Evolutionary conservation across 2,888 invertebrate species (phyloP).

Genomic region (Zhuqinia jingwanae): DNA sequence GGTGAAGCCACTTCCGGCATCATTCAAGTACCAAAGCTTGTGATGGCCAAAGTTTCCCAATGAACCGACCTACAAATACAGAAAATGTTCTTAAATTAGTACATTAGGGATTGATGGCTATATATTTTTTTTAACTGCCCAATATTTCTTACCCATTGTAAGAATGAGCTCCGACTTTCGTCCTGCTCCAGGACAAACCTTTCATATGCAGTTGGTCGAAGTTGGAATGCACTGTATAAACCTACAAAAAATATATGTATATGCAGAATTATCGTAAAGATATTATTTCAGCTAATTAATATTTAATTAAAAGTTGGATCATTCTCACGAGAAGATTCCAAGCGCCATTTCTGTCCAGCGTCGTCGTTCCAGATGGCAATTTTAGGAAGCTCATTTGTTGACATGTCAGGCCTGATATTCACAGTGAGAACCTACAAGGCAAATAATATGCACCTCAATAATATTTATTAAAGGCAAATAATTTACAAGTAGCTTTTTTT

Average conservation of each 20-base stretch:
- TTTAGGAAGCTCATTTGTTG: conserved; percentile 52
- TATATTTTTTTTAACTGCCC: background rate
- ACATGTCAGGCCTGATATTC: too few relatives aligned
- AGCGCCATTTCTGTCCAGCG: conserved; percentile 74
- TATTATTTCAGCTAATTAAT: too few relatives aligned
- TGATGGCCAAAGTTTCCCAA: conserved; percentile 61
- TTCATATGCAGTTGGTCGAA: conserved; percentile 71
- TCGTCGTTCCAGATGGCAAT: conserved; percentile 50
- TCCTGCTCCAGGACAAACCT: conserved; percentile 70
- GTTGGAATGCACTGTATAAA: conserved; percentile 64
- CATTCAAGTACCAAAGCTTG: conserved; percentile 73
- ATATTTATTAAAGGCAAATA: background rate
- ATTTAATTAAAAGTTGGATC: too few relatives aligned
- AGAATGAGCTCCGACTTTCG: conserved; percentile 45
- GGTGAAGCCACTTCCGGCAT: conserved; percentile 72
- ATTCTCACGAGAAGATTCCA: conserved; percentile 68
- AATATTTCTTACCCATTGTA: conserved; percentile 56
- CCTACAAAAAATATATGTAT: conserved; percentile 46
- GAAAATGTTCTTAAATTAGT: background rate
- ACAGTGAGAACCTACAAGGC: conserved; percentile 67
- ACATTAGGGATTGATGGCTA: background rate
- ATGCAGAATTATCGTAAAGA: too few relatives aligned
- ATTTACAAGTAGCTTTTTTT: too few relatives aligned
- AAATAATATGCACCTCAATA: background rate
- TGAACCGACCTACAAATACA: conserved; percentile 24